Percentiles rank a stretch among this genome's conserved stretches.
Evolutionary conservation across 2,113 vertebrate genomes (phyloP).

Genomic region (Entelurus aequoreus): DNA sequence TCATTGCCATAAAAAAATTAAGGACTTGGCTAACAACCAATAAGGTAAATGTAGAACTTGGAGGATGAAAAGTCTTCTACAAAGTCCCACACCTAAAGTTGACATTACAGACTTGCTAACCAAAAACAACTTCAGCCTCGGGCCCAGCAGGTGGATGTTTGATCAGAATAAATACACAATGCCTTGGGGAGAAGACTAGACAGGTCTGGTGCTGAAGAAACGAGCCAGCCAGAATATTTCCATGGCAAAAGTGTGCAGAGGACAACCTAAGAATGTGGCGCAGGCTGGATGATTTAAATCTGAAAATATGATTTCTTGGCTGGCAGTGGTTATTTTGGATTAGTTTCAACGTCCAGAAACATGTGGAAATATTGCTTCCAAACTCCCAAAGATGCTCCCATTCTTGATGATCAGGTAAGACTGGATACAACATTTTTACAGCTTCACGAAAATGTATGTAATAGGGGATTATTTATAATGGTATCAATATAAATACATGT

Average conservation of each 20-base stretch:
- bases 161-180: neutral
- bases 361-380: conserved; percentile 2
- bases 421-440: neutral
- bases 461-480: neutral
- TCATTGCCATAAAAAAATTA: no score
- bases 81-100: neutral
- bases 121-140: neutral
- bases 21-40: no score
- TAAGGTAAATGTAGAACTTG: no score
- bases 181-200: neutral
- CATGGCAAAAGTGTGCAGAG: neutral
- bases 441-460: neutral
- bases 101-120: neutral
- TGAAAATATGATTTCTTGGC: neutral
- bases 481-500: neutral
- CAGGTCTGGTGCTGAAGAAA: neutral
- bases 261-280: neutral
- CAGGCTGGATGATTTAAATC: neutral
- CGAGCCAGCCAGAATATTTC: no score
- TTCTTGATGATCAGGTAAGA: conserved; percentile 15
- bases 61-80: no score
- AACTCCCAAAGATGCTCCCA: neutral
- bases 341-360: neutral
- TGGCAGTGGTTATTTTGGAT: neutral
- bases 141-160: neutral